Evolutionary conservation across 2,888 invertebrate species (phyloP).

Genomic region (Chouioia cunea): DNA sequence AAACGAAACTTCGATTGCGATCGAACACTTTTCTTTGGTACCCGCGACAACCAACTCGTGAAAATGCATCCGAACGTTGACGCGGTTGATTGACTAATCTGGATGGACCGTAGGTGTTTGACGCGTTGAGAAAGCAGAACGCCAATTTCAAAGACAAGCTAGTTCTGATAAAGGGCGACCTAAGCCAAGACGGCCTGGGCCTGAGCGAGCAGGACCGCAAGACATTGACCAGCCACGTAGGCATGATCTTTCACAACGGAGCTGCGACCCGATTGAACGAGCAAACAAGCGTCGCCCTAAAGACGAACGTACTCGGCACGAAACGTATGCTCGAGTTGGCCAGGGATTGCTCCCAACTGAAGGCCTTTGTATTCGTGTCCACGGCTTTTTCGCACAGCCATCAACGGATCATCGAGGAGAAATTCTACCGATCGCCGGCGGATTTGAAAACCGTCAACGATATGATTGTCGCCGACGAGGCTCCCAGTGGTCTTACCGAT

Average conservation of each 20-base stretch:
- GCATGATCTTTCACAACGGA: conserved; percentile 58
- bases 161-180: conserved; percentile 51
- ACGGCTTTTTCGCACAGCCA: conserved; percentile 56
- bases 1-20: too few species aligned
- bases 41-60: too few species aligned
- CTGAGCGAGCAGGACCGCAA: conserved; percentile 50
- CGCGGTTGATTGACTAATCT: too few species aligned
- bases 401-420: conserved; percentile 53
- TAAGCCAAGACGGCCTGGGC: conserved; percentile 49
- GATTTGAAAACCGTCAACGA: conserved; percentile 54
- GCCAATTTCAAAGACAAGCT: conserved; percentile 52
- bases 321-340: conserved; percentile 55
- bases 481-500: conserved; percentile 49
- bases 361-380: conserved; percentile 55
- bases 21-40: too few species aligned
- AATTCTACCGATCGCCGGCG: conserved; percentile 55
- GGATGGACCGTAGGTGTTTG: conserved; percentile 53
- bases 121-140: conserved; percentile 46
- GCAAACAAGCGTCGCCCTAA: conserved; percentile 47
- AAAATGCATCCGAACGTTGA: too few species aligned
- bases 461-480: conserved; percentile 53
- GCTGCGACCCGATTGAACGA: conserved; percentile 49
- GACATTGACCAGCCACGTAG: conserved; percentile 48
- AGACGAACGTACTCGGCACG: conserved; percentile 55
- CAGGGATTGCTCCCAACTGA: conserved; percentile 51